phyloP scores from a whole-genome alignment of 2,888 invertebrate species.

The Apeira syringaria region DNA sequence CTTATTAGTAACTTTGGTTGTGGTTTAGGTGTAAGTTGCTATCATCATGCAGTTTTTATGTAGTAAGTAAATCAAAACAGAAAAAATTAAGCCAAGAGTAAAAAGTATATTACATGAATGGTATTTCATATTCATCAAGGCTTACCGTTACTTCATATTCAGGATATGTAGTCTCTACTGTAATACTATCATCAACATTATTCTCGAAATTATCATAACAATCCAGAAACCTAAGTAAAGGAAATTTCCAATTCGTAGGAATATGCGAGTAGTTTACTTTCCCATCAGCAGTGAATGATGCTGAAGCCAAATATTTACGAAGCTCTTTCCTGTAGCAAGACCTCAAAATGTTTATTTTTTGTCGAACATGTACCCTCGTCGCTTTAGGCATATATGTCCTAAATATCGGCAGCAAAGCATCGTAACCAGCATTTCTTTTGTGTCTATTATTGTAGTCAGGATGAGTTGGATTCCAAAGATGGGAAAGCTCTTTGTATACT shows the following conservation, averaged over 20 bases:
- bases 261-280: conserved; percentile 36
- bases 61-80: too few relatives aligned
- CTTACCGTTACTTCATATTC: conserved; percentile 21
- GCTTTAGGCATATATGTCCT: conserved; percentile 36
- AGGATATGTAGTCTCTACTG: conserved; percentile 21
- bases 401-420: conserved; percentile 36
- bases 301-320: conserved; percentile 37
- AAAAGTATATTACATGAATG: too few relatives aligned
- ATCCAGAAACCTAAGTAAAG: conserved; percentile 40
- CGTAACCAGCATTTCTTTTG: conserved; percentile 37
- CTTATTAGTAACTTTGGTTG: too few relatives aligned
- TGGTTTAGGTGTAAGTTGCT: too few relatives aligned
- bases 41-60: too few relatives aligned
- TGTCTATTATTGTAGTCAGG: conserved; percentile 42
- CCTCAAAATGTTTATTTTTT: conserved; percentile 48
- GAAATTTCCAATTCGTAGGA: conserved; percentile 44
- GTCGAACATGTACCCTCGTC: conserved; percentile 36
- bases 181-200: conserved; percentile 17
- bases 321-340: conserved; percentile 43
- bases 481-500: conserved; percentile 36
- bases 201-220: conserved; percentile 19
- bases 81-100: too few relatives aligned
- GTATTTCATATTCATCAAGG: too few relatives aligned
- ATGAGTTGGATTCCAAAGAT: conserved; percentile 44
- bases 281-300: conserved; percentile 35